Evolutionary conservation across 2,888 invertebrate genomes (phyloP).

Genomic region (Tigriopus californicus): DNA sequence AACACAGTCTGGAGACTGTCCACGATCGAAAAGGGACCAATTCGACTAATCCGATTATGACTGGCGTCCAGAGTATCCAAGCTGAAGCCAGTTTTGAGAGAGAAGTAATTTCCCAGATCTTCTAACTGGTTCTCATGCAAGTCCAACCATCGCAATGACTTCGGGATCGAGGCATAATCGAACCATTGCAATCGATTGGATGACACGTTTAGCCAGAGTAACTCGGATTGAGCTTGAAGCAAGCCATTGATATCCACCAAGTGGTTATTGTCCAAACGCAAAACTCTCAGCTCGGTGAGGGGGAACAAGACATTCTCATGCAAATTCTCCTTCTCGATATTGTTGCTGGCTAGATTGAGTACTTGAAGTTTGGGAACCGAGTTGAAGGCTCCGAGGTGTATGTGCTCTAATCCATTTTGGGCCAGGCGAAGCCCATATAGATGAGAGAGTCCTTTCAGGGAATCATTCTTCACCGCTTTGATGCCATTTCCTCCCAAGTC

Average conservation of each 20-base stretch:
- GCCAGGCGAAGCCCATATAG: conserved; percentile 72
- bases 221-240: conserved; percentile 40
- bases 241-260: conserved; percentile 56
- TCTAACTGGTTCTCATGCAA: conserved; percentile 62
- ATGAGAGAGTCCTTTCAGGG: conserved; percentile 64
- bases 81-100: conserved; percentile 57
- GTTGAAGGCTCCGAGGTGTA: conserved; percentile 31
- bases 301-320: conserved; percentile 50
- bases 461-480: conserved; percentile 30
- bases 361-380: conserved; percentile 50
- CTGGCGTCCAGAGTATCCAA: conserved; percentile 51
- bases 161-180: conserved; percentile 57
- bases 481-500: conserved; percentile 59
- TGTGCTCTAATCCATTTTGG: conserved; percentile 64
- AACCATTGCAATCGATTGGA: conserved; percentile 41
- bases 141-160: conserved; percentile 56
- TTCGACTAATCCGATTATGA: conserved; percentile 41
- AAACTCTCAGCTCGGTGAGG: conserved; percentile 54
- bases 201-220: conserved; percentile 32
- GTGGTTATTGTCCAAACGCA: conserved; percentile 61
- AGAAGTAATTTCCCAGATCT: conserved; percentile 63
- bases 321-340: conserved; percentile 48
- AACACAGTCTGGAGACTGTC: conserved; percentile 69
- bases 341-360: conserved; percentile 59
- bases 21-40: conserved; percentile 57